Conservation (phyloP, 35 echinoderm and acorn worm species). For the Lytechinus pictus region DNA sequence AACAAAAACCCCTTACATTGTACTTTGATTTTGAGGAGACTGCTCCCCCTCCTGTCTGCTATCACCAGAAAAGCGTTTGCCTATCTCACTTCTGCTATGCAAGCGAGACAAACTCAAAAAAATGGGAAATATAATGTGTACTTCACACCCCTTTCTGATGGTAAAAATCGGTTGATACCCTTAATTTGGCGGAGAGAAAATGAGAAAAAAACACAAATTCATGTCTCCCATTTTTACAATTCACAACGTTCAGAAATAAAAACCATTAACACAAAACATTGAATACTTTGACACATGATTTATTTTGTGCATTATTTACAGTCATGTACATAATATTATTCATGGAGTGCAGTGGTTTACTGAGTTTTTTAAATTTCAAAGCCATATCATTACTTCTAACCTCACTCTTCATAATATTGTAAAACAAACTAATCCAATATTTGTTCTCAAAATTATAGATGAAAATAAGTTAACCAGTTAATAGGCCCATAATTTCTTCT, state of each 20-base stretch:
- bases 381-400: background rate
- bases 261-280: background rate
- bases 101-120: too few relatives aligned
- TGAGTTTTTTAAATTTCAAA: background rate
- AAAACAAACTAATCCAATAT: background rate
- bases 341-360: background rate
- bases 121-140: too few relatives aligned
- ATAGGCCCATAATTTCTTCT: too few relatives aligned
- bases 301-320: background rate
- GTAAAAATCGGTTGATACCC: too few relatives aligned
- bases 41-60: too few relatives aligned
- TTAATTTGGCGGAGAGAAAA: background rate
- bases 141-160: too few relatives aligned
- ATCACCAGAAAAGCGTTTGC: too few relatives aligned
- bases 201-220: background rate
- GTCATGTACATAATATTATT: background rate
- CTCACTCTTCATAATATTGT: background rate
- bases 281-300: background rate
- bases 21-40: too few relatives aligned
- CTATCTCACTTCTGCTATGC: too few relatives aligned
- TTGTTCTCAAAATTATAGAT: background rate
- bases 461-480: background rate
- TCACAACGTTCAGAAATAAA: background rate
- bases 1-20: too few relatives aligned
- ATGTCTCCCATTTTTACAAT: background rate